Evolutionary conservation across 2,888 invertebrate species (phyloP).

Genomic region (Dicyrtomina minuta): DNA sequence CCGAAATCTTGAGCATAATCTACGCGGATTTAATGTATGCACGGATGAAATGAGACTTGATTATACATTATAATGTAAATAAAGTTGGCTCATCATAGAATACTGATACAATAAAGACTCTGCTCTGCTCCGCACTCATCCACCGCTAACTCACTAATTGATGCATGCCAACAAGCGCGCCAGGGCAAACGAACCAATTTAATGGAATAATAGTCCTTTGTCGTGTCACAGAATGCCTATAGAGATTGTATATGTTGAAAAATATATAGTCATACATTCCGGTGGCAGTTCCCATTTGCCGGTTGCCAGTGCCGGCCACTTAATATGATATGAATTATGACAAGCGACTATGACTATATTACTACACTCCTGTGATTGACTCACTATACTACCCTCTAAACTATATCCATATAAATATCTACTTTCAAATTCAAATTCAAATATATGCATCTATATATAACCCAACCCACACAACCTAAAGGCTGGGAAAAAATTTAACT

Average conservation of each 20-base stretch:
- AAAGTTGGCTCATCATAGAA: too few relatives aligned
- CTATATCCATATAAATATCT: too few relatives aligned
- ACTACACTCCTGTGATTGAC: not conserved
- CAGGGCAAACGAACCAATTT: slow-evolving; percentile 24
- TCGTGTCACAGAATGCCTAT: not conserved
- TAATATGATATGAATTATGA: too few relatives aligned
- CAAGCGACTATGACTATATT: too few relatives aligned
- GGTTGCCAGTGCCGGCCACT: too few relatives aligned
- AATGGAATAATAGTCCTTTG: slow-evolving; percentile 21
- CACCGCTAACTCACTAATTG: slow-evolving; percentile 22
- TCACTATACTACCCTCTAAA: not conserved
- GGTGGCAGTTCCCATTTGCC: too few relatives aligned
- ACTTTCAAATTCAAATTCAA: not conserved
- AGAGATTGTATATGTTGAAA: not conserved
- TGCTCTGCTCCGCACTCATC: slow-evolving; percentile 16
- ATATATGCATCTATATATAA: not conserved
- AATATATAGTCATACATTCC: not conserved
- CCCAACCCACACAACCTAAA: not conserved
- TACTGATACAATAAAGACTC: too few relatives aligned
- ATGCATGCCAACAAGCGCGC: slow-evolving; percentile 32
- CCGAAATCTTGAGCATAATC: too few relatives aligned
- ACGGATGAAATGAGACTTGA: slow-evolving; percentile 20
- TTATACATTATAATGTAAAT: too few relatives aligned
- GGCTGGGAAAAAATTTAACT: slow-evolving; percentile 14
- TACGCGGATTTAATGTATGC: slow-evolving; percentile 13